Evolutionary conservation across 2,888 invertebrate species (phyloP).

Genomic region (Melitaea athalia): DNA sequence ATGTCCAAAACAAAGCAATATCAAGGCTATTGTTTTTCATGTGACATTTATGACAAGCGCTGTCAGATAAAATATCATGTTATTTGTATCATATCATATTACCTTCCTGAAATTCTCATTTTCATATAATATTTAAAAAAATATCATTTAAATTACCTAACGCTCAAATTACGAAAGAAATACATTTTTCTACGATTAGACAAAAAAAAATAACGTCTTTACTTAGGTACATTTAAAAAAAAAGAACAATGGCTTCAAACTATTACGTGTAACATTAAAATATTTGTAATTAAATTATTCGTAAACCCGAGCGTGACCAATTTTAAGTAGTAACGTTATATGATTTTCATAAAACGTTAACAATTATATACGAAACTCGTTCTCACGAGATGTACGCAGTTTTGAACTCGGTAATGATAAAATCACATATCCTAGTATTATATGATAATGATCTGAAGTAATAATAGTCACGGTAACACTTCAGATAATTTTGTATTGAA

Average conservation of each 20-base stretch:
- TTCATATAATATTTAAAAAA: not conserved
- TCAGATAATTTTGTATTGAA: slow-evolving; percentile 1
- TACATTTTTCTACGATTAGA: too few relatives aligned
- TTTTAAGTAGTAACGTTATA: slow-evolving; percentile 32
- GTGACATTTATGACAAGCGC: not conserved
- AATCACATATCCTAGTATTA: slow-evolving; percentile 22
- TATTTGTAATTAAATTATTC: not conserved
- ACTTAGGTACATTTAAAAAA: not conserved
- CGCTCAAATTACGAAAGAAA: not conserved
- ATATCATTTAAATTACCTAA: not conserved
- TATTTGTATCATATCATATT: not conserved
- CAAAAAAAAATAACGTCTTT: too few relatives aligned
- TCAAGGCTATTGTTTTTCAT: not conserved
- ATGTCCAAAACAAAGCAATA: slow-evolving; percentile 1
- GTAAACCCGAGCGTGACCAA: slow-evolving; percentile 6
- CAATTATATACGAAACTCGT: slow-evolving; percentile 46
- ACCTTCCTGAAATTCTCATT: slow-evolving; percentile 5
- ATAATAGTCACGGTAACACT: slow-evolving; percentile 11
- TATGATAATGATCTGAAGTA: slow-evolving; percentile 16
- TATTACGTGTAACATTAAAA: not conserved
- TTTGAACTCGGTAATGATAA: slow-evolving; percentile 21
- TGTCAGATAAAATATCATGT: not conserved
- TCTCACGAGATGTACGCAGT: slow-evolving; percentile 45
- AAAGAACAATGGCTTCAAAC: not conserved
- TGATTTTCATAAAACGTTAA: slow-evolving; percentile 38